phyloP scores from a whole-genome alignment of 1,140 invertebrate species.

The Cherax destructor region DNA sequence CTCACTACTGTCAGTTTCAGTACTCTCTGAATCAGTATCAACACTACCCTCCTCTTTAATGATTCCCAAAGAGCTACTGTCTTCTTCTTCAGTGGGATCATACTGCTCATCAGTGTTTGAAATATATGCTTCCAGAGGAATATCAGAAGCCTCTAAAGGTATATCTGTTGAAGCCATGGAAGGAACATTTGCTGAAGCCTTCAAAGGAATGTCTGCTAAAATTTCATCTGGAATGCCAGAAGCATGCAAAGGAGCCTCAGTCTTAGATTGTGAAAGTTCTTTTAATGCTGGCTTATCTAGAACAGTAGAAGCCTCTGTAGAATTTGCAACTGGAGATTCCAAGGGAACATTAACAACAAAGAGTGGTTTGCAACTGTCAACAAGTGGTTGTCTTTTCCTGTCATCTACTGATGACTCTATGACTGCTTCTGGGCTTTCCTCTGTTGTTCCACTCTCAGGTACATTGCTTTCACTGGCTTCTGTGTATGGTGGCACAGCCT shows the following conservation, averaged over 20 bases:
- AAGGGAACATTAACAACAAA: not conserved
- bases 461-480: not conserved
- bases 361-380: not conserved
- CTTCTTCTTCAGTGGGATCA: not conserved
- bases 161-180: not conserved
- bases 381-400: not conserved
- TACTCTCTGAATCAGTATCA: conserved; percentile 33
- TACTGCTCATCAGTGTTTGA: conserved; percentile 6
- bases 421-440: not conserved
- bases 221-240: not conserved
- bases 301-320: not conserved
- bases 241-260: not conserved
- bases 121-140: conserved; percentile 17
- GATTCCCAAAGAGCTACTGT: conserved; percentile 18
- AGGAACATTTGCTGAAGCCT: not conserved
- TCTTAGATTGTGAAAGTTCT: not conserved
- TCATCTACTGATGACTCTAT: not conserved
- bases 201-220: not conserved
- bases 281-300: not conserved
- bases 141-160: conserved; percentile 8
- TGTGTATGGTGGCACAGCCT: conserved; percentile 12
- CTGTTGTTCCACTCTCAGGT: not conserved
- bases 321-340: not conserved
- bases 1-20: conserved; percentile 58
- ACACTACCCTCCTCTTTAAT: conserved; percentile 47